phyloP scores from a whole-genome alignment of 2,113 vertebrate genomes.

The Bombycilla garrulus region DNA sequence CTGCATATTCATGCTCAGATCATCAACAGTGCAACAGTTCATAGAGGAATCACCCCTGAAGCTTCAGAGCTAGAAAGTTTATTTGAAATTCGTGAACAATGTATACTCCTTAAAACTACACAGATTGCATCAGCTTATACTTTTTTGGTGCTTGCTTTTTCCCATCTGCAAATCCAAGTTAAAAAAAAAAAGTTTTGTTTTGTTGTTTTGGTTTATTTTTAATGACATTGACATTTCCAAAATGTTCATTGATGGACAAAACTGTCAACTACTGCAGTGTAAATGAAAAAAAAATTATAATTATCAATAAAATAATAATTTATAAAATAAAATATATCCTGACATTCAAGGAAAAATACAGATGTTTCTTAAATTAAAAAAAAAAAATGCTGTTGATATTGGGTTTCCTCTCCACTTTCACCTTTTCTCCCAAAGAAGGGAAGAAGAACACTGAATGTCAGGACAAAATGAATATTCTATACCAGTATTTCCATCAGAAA shows the following conservation, averaged over 20 bases:
- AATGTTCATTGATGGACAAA: background rate
- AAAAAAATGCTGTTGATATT: background rate
- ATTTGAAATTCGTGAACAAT: background rate
- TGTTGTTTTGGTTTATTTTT: background rate
- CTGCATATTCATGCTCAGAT: background rate
- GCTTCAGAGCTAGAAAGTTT: background rate
- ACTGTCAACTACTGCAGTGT: background rate
- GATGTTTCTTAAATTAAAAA: background rate
- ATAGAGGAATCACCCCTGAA: background rate
- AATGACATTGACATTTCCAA: background rate
- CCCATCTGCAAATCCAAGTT: background rate
- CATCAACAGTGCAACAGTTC: background rate
- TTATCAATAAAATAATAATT: background rate
- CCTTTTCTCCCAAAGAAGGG: background rate
- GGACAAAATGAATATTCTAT: background rate
- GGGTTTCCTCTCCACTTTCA: background rate
- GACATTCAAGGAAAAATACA: background rate
- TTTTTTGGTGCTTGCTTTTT: background rate
- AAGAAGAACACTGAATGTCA: background rate
- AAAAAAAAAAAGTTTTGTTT: background rate
- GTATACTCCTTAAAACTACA: background rate
- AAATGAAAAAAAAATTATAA: background rate
- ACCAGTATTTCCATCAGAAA: background rate
- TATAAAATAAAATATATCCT: background rate
- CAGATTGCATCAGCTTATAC: accelerated